Evolutionary conservation across 2,888 invertebrate species (phyloP).

Genomic region (Timema cristinae): DNA sequence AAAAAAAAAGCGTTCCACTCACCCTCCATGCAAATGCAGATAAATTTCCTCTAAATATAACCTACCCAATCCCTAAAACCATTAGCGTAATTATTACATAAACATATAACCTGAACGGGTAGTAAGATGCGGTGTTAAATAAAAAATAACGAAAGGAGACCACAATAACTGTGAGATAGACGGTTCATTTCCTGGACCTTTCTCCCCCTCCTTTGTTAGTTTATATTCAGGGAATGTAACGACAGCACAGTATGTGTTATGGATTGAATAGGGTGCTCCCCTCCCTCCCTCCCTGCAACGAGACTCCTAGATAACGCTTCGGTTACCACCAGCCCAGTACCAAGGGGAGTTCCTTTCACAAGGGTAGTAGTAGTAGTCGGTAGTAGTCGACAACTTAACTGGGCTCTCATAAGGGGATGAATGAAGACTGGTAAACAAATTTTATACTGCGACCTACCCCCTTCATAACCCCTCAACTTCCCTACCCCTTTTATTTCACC

Average conservation of each 20-base stretch:
- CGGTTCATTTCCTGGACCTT: too few relatives aligned
- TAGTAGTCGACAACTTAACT: slow-evolving; percentile 2
- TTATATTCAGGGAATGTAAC: slow-evolving; percentile 10
- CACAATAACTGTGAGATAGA: too few relatives aligned
- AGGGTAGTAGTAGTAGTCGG: not conserved
- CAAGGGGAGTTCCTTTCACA: too few relatives aligned
- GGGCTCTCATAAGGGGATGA: slow-evolving; percentile 16
- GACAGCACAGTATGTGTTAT: slow-evolving; percentile 13
- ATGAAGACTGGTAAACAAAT: slow-evolving; percentile 15
- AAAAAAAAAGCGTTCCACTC: too few relatives aligned
- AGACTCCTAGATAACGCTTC: slow-evolving; percentile 12
- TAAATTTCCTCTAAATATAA: too few relatives aligned
- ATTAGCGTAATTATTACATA: too few relatives aligned
- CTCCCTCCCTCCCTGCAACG: not conserved
- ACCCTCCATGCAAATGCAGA: too few relatives aligned
- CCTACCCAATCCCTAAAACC: too few relatives aligned
- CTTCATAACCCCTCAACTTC: not conserved
- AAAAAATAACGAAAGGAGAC: too few relatives aligned
- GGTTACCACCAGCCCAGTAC: not conserved
- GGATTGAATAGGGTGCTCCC: slow-evolving; percentile 17
- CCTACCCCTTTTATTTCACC: not conserved
- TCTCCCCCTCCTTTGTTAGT: slow-evolving; percentile 1
- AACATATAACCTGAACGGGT: too few relatives aligned
- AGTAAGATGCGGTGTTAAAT: too few relatives aligned
- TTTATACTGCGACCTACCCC: slow-evolving; percentile 9